These are phyloP conservation scores for Pelecanus crispus DNA, from an alignment of 2,113 vertebrate species.

Conservation along the genomic window DNA sequence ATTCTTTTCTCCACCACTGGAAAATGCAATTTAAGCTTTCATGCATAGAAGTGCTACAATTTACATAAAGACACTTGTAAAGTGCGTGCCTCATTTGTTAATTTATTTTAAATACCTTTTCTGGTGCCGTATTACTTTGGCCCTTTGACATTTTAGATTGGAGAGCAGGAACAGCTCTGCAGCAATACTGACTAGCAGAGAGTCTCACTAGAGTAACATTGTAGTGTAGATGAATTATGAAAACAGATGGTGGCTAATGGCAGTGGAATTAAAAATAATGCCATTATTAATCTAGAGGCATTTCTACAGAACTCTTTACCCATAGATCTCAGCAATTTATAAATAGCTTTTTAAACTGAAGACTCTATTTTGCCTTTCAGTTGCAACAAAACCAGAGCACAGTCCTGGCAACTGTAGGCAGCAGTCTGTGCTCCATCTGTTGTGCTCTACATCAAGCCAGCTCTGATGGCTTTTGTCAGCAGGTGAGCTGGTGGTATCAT, in stretches of 20 bases:
- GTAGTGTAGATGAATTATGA: not conserved
- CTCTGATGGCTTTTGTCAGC: not conserved
- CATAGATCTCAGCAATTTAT: not conserved
- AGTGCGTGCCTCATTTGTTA: not conserved
- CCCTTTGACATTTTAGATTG: not conserved
- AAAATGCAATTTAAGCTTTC: not conserved
- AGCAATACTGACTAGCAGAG: not conserved
- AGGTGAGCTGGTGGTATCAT: not conserved
- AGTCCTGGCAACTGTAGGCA: not conserved
- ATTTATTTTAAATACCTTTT: not conserved
- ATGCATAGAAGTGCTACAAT: not conserved
- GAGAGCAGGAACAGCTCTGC: not conserved
- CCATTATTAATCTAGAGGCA: not conserved
- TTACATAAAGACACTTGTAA: not conserved
- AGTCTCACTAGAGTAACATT: not conserved
- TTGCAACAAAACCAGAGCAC: not conserved
- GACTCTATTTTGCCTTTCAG: not conserved
- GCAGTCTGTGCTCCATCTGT: conserved; percentile 44
- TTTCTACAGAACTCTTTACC: not conserved
- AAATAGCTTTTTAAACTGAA: not conserved
- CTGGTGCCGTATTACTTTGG: not conserved
- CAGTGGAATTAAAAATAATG: conserved; percentile 30
- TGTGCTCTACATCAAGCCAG: not conserved
- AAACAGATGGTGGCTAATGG: conserved; percentile 9
- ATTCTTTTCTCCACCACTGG: not conserved